Evolutionary conservation across 2,797 vertebrate species (phyloP).

Genomic region (Dendrocincla tyrannina): DNA sequence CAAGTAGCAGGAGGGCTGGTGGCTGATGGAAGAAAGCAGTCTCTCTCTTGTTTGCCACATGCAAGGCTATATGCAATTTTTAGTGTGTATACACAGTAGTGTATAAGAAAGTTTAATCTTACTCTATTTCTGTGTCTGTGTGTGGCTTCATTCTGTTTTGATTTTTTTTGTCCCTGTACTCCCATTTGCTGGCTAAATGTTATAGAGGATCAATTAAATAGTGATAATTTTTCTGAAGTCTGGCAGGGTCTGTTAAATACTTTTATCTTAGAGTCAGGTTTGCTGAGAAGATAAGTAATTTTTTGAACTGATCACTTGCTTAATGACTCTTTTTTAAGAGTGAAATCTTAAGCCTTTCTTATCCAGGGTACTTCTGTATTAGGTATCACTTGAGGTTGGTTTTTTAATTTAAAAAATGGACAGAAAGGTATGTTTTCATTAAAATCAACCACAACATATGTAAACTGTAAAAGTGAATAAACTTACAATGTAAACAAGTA

Average conservation of each 20-base stretch:
- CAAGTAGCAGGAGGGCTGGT: background rate
- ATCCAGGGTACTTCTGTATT: background rate
- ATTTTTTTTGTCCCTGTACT: background rate
- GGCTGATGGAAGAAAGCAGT: background rate
- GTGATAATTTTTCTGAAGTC: background rate
- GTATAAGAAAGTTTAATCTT: background rate
- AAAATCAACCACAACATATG: background rate
- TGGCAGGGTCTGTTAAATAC: background rate
- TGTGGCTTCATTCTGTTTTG: background rate
- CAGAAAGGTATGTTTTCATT: background rate
- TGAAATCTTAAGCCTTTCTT: background rate
- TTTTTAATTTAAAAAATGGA: background rate
- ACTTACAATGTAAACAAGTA: background rate
- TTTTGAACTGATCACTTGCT: background rate
- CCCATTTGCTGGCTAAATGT: background rate
- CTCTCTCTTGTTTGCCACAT: background rate
- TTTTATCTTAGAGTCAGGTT: background rate
- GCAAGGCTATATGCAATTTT: background rate
- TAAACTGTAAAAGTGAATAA: background rate
- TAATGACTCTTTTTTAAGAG: background rate
- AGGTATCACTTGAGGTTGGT: background rate
- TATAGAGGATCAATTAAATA: background rate
- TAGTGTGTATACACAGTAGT: background rate
- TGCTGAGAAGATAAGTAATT: background rate
- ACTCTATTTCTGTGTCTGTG: accelerated